A percentile compares a stretch with the other conserved stretches of the same genome.
phyloP scores from a whole-genome alignment of 1,140 invertebrate genomes.

The Cydia pomonella region DNA sequence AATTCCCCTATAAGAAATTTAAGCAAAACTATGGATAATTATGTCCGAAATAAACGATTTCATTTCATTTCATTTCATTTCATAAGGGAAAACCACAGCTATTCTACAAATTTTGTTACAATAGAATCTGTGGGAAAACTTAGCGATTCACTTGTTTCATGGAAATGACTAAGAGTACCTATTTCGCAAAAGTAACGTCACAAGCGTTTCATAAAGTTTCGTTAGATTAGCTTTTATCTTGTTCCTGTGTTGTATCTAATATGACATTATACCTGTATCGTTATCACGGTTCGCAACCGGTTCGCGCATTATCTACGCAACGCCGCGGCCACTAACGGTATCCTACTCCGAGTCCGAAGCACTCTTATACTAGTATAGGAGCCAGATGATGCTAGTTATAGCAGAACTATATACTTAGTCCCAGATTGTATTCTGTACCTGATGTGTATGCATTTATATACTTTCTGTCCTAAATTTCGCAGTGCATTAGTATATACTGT shows the following conservation, averaged over 20 bases:
- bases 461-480: too few species aligned
- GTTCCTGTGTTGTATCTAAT: constrained; percentile 18
- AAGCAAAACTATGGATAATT: too few species aligned
- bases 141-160: constrained; percentile 8
- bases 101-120: not conserved
- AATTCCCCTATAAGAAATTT: too few species aligned
- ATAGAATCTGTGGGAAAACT: not conserved
- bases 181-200: not conserved
- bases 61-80: too few species aligned
- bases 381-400: constrained; percentile 45
- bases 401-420: constrained; percentile 54
- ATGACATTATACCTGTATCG: constrained; percentile 41
- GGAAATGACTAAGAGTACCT: not conserved
- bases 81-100: not conserved
- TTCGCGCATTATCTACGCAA: constrained; percentile 59
- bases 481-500: too few species aligned
- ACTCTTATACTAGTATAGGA: constrained; percentile 47
- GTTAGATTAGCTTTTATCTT: constrained; percentile 23
- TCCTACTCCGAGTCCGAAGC: constrained; percentile 44
- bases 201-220: not conserved
- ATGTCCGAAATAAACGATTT: too few species aligned
- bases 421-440: too few species aligned
- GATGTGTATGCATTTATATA: too few species aligned
- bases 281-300: constrained; percentile 56
- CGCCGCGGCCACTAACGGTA: constrained; percentile 63